phyloP scores from a whole-genome alignment of 2,888 invertebrate genomes.

The Conchocele bisecta region DNA sequence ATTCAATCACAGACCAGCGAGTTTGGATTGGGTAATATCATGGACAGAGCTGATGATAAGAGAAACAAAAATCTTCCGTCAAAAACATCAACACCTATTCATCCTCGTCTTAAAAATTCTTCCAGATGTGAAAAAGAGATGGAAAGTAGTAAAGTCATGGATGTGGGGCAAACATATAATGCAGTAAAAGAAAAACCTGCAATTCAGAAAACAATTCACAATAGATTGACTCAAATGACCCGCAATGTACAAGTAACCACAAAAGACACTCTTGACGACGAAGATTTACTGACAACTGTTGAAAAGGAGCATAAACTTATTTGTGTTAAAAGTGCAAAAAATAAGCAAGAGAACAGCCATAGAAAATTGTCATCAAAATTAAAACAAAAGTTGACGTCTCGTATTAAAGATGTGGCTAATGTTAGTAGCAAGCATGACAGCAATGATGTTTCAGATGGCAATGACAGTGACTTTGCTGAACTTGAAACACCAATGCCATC shows the following conservation, averaged over 20 bases:
- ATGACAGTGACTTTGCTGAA: background rate
- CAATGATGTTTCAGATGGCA: conserved; percentile 13
- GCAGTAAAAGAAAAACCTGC: conserved; percentile 6
- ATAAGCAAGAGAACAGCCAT: no score
- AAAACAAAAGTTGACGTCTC: conserved; percentile 29
- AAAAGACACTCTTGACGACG: background rate
- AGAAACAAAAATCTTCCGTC: background rate
- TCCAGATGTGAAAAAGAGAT: background rate
- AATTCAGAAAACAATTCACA: conserved; percentile 49
- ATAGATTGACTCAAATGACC: conserved; percentile 38
- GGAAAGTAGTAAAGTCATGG: background rate
- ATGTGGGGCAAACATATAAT: background rate
- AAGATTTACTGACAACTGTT: conserved; percentile 18
- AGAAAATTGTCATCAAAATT: conserved; percentile 31
- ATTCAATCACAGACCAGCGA: background rate
- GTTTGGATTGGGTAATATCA: background rate
- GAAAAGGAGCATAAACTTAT: conserved; percentile 35
- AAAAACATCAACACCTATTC: conserved; percentile 28
- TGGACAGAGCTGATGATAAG: background rate
- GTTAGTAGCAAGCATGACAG: conserved; percentile 13
- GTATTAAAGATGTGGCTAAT: background rate
- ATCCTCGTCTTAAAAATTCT: background rate
- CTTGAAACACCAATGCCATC: background rate
- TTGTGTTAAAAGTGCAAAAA: conserved; percentile 51
- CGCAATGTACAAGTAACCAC: background rate